Evolutionary conservation across 37 sponge, comb jelly and placozoan genomes (phyloP), one percentile per base, ranked within the genome.

Genomic region (Axinella damicornis): DNA sequence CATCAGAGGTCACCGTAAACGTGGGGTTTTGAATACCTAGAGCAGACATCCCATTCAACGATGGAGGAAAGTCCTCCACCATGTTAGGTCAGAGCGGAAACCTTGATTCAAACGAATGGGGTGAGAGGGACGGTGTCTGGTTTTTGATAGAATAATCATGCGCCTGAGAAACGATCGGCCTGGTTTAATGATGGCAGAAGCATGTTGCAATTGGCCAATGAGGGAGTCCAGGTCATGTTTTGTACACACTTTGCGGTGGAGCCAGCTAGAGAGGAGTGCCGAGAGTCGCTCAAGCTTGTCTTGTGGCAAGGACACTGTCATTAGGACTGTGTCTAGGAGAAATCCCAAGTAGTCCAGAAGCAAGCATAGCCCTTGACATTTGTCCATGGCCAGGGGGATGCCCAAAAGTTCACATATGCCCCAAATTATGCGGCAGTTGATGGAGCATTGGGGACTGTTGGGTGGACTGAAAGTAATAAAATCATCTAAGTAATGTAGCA

Each of bases 201-300:
- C n/a, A n/a, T n/a, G n/a, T n/a, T n/a, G n/a, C n/a, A n/a, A n/a
- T n/a, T n/a, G n/a, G n/a, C n/a, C 67, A 65, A 57, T 19, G 19
- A 57, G 57, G 15, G 57, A 56, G 57, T 56, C 57, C 57, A 56
- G 57, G 57, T 56, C 57, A 18, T 56, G 57, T 56, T 56, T 56
- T 15, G 57, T 56, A 18, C 57, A 56, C 57, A 18, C 18, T 18
- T 56, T 56, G 18, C 57, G 57, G 18, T 56, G 15, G 57, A 15
- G 15, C 57, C 57, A 56, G 15, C 17, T 19, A 19, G 15, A 18
- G 15, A 56, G 15, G 15, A 56, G 57, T 15, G 15, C 17, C 18
- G 18, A 19, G 15, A 56, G 57, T 56, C 57, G 15, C 17, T 56
- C 18, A 15, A 56, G 18, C 18, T 56, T 56, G 17, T 56, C 57